Conservation (phyloP, 2,113 vertebrate species). For the Cryptomyrus ogoouensis region DNA sequence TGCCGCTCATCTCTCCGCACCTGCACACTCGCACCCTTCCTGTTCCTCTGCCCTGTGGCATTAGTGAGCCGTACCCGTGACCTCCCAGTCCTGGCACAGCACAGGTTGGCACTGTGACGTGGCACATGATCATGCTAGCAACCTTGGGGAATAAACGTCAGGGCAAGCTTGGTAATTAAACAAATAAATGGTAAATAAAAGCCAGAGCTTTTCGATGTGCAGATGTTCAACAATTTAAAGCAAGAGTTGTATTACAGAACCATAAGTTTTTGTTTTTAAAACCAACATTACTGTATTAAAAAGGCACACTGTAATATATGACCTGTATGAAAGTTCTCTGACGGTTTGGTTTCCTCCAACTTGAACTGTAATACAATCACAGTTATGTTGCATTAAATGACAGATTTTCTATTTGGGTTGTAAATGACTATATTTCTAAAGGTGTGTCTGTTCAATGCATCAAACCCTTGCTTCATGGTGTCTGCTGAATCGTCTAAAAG, state of each 20-base stretch:
- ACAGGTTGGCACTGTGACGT: constrained; percentile 23
- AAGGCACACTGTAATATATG: constrained; percentile 92
- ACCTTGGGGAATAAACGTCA: constrained; percentile 32
- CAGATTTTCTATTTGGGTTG: constrained; percentile 76
- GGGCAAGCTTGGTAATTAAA: constrained; percentile 50
- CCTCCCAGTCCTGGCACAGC: constrained; percentile 18
- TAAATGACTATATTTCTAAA: not conserved
- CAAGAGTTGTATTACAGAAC: constrained; percentile 34
- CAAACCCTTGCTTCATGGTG: not conserved
- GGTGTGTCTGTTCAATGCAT: not conserved
- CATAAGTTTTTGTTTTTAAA: constrained; percentile 74
- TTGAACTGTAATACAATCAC: constrained; percentile 84
- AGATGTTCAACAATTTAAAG: constrained; percentile 62
- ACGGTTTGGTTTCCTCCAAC: constrained; percentile 70
- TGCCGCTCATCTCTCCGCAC: not conserved
- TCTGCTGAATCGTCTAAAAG: not conserved
- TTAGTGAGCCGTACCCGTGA: constrained; percentile 25
- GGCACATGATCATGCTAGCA: not conserved
- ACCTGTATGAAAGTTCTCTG: constrained; percentile 82
- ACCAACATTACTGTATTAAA: constrained; percentile 82
- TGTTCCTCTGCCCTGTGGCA: constrained; percentile 36
- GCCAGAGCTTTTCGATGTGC: constrained; percentile 44
- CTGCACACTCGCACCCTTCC: constrained; percentile 27
- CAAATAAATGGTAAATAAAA: constrained; percentile 33
- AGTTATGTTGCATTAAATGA: constrained; percentile 81